Base-by-base conservation (phyloP, 2,797 vertebrate genomes). In the Lepilemur septentrionalis region DNA sequence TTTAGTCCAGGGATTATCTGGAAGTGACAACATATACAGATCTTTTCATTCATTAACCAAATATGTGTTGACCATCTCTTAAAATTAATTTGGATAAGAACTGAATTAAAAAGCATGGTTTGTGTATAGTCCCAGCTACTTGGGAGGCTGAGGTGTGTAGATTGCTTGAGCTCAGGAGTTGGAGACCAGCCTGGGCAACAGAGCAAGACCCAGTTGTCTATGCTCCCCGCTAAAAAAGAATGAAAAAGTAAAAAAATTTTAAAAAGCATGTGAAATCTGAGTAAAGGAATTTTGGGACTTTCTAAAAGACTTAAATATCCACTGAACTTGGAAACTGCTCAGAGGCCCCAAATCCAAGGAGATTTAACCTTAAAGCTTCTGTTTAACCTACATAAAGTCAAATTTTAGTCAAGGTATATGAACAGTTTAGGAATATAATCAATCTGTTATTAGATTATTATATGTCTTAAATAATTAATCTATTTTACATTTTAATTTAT, bases 391-490 rank as follows among this genome's bases (percentile, higher is more conserved):
- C 81, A 80, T 84, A 88, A 91, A 61, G 25, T 43, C 32, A 65
- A 65, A 65, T n/a, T 65, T 35, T 65, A 65, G 14, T 75, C n/a
- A 25, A 78, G 75, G n/a, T 78, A 35, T 55, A 78, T 41, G 46
- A 95, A 59, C 17, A 67, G 50, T 70, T 69, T 57, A 1, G 41
- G 10, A 89, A 63, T 61, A 84, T 15, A 86, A 79, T 7, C 57
- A 84, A 50, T 82, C 38, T 92, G 48, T 80, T 92, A 55, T 73
- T 81, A 43, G 59, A 75, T 79, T n/a, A 80, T 38, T 41, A 17
- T 86, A 76, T 67, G 69, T 70, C 75, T 91, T 94, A 48, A 69
- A 76, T 93, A 97, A 80, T 65, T 70, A 46, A 25, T 88, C 52
- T 32, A 67, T 25, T 30, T 82, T 67, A 70, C 9, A 76, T 86